A percentile compares a stretch with the other conserved stretches of the same genome.
These are phyloP conservation scores for Todus mexicanus DNA, from an alignment of 2,797 vertebrate species.

Conservation along the genomic window DNA sequence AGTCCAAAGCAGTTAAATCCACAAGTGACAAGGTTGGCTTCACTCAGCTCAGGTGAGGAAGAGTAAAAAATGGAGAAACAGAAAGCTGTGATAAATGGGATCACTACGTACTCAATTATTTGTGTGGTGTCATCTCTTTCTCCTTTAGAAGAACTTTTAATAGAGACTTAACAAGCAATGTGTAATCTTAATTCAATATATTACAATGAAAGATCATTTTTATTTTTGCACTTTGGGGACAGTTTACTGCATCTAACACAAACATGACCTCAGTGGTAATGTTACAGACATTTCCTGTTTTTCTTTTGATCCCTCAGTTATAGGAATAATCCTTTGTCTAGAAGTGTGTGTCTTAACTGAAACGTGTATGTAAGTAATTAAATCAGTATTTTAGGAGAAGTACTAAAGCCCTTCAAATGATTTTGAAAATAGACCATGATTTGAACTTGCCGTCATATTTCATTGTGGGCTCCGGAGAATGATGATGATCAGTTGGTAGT, in stretches of 20 bases:
- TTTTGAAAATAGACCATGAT: background rate
- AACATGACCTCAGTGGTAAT: background rate
- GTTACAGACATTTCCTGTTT: background rate
- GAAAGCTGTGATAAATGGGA: background rate
- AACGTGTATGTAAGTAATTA: background rate
- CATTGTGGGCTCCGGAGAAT: background rate
- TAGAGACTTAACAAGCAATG: background rate
- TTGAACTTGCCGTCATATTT: background rate
- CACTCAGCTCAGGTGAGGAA: background rate
- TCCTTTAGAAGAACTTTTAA: background rate
- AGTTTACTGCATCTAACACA: background rate
- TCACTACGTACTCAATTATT: background rate
- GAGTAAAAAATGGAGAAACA: background rate
- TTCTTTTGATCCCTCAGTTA: background rate
- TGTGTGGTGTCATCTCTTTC: background rate
- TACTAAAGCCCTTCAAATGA: background rate
- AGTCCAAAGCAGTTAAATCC: conserved; percentile 6
- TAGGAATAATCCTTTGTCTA: background rate
- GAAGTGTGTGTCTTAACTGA: background rate
- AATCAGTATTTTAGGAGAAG: background rate
- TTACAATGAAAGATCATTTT: background rate
- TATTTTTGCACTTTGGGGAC: background rate
- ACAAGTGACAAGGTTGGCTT: background rate
- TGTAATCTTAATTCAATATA: background rate
- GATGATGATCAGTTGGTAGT: background rate